Percentiles rank a stretch among this genome's conserved stretches.
phyloP scores from a whole-genome alignment of 2,888 invertebrate genomes.

The Leucophenga maculata region DNA sequence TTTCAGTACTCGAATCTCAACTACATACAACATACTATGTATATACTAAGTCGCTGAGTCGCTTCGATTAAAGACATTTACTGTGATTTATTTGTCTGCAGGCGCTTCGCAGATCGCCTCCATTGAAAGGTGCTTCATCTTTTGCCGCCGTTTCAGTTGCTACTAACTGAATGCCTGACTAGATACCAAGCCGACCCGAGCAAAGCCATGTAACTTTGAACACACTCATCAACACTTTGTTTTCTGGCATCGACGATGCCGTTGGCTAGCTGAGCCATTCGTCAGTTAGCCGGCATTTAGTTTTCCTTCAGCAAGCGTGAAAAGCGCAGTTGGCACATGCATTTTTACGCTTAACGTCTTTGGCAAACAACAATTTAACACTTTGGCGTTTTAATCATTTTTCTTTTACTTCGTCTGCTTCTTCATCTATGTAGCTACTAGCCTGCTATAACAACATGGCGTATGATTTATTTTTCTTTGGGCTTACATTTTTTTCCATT shows the following conservation, averaged over 20 bases:
- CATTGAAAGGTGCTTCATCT: too few relatives aligned
- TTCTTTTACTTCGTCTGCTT: conserved; percentile 27
- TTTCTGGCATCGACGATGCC: too few relatives aligned
- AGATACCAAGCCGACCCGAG: too few relatives aligned
- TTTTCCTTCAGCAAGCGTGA: too few relatives aligned
- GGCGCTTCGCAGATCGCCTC: conserved; percentile 42
- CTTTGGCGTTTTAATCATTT: conserved; percentile 48
- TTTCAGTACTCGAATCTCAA: too few relatives aligned
- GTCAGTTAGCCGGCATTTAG: too few relatives aligned
- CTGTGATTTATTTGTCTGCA: conserved; percentile 59
- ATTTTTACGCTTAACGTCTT: conserved; percentile 11
- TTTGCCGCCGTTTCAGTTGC: too few relatives aligned
- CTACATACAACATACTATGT: too few relatives aligned
- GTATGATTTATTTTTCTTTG: not conserved
- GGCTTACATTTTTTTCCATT: too few relatives aligned
- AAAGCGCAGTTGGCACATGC: too few relatives aligned
- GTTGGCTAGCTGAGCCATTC: too few relatives aligned
- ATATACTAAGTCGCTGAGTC: not conserved
- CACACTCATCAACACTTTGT: conserved; percentile 6
- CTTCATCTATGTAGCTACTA: not conserved
- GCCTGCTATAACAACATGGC: not conserved
- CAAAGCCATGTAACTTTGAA: not conserved
- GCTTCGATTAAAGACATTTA: conserved; percentile 58
- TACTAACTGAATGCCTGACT: too few relatives aligned
- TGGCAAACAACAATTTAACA: conserved; percentile 11